Evolutionary conservation across 2,113 vertebrate species (phyloP).

Genomic region (Prietella phreatophila): DNA sequence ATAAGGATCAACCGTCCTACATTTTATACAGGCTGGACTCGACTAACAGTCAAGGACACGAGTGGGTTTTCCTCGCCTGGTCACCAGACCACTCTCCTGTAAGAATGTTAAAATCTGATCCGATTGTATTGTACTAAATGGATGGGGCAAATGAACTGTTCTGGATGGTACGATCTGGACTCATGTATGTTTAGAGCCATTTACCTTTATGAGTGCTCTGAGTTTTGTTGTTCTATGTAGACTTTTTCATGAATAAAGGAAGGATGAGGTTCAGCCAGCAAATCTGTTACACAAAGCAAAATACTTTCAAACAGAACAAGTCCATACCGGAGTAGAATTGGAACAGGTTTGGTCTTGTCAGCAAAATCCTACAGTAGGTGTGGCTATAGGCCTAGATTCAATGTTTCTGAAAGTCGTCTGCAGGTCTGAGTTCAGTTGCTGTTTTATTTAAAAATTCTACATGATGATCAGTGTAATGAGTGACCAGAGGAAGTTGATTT

Average conservation of each 20-base stretch:
- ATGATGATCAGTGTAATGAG: neutral
- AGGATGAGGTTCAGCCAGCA: neutral
- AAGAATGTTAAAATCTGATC: slow-evolving; percentile 62
- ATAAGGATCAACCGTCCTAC: slow-evolving; percentile 87
- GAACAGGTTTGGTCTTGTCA: slow-evolving; percentile 64
- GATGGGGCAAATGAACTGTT: neutral
- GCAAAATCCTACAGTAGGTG: slow-evolving; percentile 33
- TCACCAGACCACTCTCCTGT: slow-evolving; percentile 89
- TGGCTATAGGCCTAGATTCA: neutral
- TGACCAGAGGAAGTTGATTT: neutral
- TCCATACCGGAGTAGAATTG: slow-evolving; percentile 54
- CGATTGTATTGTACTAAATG: neutral
- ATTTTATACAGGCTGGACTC: slow-evolving; percentile 93
- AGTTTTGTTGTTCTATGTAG: neutral
- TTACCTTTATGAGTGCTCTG: neutral
- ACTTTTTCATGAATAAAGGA: neutral
- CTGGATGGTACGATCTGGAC: neutral
- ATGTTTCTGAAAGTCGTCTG: neutral
- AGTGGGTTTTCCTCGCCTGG: slow-evolving; percentile 97
- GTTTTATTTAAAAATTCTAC: neutral
- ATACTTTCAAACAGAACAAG: slow-evolving; percentile 40
- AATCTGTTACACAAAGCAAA: slow-evolving; percentile 17
- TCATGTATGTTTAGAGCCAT: too few species aligned
- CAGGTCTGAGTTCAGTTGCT: neutral
- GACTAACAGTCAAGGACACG: slow-evolving; percentile 90